These are phyloP conservation scores for Microcebus tavaratra DNA, from an alignment of 2,113 vertebrate genomes.

Conservation along the genomic window DNA sequence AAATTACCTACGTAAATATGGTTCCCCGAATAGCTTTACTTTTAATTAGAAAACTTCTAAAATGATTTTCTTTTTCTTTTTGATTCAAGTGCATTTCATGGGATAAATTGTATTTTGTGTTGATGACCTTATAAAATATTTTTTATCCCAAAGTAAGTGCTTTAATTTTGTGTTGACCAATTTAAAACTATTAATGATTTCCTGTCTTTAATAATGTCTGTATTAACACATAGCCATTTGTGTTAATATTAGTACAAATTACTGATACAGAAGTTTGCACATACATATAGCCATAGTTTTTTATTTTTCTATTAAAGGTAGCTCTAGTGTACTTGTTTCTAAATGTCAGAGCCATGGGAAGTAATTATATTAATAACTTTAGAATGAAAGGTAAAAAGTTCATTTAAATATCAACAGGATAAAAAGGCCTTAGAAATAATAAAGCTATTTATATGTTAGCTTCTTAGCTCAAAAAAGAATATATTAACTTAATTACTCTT, in stretches of 20 bases:
- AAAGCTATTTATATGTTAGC: not conserved
- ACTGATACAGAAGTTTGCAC: not conserved
- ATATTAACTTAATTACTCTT: not conserved
- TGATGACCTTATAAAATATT: not conserved
- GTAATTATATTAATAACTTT: not conserved
- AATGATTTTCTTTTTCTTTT: not conserved
- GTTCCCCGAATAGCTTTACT: not conserved
- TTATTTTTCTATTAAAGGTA: not conserved
- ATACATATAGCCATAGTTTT: not conserved
- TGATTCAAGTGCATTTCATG: not conserved
- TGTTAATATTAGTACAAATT: not conserved
- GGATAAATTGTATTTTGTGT: not conserved
- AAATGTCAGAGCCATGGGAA: not conserved
- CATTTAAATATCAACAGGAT: not conserved
- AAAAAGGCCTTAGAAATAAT: not conserved
- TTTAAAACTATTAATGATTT: slow-evolving; percentile 8
- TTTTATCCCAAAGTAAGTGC: not conserved
- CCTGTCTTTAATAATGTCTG: not conserved
- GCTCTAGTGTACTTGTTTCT: not conserved
- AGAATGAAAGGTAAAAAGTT: not conserved
- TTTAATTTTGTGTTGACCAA: not conserved
- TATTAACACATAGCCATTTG: not conserved
- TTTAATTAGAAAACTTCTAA: not conserved
- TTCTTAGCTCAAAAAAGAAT: slow-evolving; percentile 6
- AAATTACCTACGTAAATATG: not conserved